Evolutionary conservation across 1,140 invertebrate genomes (phyloP).

Genomic region (Drosophila nikananu): DNA sequence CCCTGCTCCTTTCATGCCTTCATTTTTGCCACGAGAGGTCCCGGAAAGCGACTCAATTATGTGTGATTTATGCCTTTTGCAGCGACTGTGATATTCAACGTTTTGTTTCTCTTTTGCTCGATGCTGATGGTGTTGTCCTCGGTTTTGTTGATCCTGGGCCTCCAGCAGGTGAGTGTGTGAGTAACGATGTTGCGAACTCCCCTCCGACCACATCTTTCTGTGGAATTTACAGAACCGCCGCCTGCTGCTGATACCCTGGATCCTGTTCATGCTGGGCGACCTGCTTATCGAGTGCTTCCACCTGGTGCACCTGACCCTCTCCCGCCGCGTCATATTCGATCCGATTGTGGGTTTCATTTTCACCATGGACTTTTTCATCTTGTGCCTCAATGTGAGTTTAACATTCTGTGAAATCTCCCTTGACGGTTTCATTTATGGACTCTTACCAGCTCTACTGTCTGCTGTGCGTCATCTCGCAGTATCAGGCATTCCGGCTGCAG

Average conservation of each 20-base stretch:
- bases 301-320: conserved; percentile 63
- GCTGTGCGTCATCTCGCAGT: conserved; percentile 75
- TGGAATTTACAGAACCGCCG: conserved; percentile 60
- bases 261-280: conserved; percentile 71
- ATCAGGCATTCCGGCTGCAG: conserved; percentile 63
- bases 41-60: conserved; percentile 32
- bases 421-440: not conserved
- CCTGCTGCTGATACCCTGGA: conserved; percentile 74
- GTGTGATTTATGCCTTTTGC: conserved; percentile 54
- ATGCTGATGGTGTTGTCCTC: conserved; percentile 72
- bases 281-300: conserved; percentile 69
- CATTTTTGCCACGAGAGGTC: not conserved
- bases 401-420: no score
- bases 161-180: conserved; percentile 62
- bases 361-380: conserved; percentile 76
- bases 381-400: conserved; percentile 77
- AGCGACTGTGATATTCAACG: conserved; percentile 83
- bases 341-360: conserved; percentile 80
- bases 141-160: conserved; percentile 62
- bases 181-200: not conserved
- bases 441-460: conserved; percentile 67
- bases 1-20: not conserved
- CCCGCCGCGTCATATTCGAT: conserved; percentile 69
- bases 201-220: not conserved
- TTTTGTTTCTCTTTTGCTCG: conserved; percentile 78